Evolutionary conservation across 1,140 invertebrate genomes (phyloP).

Genomic region (Thrips palmi): DNA sequence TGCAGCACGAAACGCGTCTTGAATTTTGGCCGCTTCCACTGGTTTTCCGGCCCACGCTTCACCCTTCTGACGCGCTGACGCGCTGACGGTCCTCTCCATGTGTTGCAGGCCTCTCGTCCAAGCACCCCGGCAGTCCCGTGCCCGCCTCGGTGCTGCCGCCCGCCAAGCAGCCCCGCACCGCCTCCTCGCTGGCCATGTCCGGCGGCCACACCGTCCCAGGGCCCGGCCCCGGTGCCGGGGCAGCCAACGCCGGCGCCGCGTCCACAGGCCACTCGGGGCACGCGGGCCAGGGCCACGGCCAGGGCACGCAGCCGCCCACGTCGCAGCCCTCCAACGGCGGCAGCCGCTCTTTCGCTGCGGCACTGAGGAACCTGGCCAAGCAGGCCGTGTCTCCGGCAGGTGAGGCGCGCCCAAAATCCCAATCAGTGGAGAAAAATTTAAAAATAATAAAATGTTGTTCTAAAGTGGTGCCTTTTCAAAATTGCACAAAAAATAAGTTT

Average conservation of each 20-base stretch:
- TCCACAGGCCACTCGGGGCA: no score
- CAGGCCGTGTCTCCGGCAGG: slow-evolving; percentile 41
- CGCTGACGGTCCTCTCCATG: background rate
- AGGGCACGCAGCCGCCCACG: background rate
- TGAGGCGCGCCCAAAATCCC: slow-evolving; percentile 24
- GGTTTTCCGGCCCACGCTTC: background rate
- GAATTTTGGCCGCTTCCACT: background rate
- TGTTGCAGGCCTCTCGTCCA: slow-evolving; percentile 6
- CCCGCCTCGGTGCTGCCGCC: background rate
- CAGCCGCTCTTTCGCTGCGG: slow-evolving; percentile 46
- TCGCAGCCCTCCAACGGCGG: slow-evolving; percentile 8
- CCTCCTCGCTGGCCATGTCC: slow-evolving; percentile 16
- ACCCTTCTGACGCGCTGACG: background rate
- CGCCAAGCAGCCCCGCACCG: background rate
- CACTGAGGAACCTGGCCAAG: slow-evolving; percentile 59
- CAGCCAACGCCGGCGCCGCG: slow-evolving; percentile 12
- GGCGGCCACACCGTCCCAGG: slow-evolving; percentile 28
- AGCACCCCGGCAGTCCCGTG: background rate
- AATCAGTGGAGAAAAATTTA: background rate
- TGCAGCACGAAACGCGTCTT: no score
- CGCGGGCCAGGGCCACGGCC: background rate
- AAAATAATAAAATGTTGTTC: background rate
- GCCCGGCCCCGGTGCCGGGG: slow-evolving; percentile 26
- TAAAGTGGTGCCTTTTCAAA: background rate
- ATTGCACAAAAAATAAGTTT: background rate